These are phyloP conservation scores for Micromesistius poutassou DNA, from an alignment of 2,797 vertebrate genomes.

Conservation along the genomic window DNA sequence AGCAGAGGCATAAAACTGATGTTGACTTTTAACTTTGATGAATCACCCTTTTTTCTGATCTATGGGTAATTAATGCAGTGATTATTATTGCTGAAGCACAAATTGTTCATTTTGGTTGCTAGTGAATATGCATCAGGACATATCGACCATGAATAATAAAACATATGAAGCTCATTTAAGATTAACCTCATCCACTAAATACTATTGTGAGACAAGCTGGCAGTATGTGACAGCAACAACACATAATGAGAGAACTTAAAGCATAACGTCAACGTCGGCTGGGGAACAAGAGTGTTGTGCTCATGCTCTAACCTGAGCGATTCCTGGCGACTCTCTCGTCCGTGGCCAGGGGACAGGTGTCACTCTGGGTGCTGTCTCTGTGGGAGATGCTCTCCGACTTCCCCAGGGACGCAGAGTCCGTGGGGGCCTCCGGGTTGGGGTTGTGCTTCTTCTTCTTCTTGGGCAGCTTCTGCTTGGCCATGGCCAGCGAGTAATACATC, in stretches of 20 bases:
- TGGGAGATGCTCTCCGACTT: slow-evolving; percentile 89
- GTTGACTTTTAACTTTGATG: background rate
- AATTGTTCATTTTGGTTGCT: background rate
- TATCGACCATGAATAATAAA: background rate
- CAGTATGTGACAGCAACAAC: background rate
- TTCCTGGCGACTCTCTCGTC: slow-evolving; percentile 81
- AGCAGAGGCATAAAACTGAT: background rate
- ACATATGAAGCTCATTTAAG: background rate
- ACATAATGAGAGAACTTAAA: background rate
- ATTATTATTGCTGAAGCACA: background rate
- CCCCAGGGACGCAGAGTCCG: slow-evolving; percentile 81
- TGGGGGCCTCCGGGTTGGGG: slow-evolving; percentile 76
- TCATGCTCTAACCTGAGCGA: slow-evolving; percentile 82
- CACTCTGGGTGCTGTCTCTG: slow-evolving; percentile 89
- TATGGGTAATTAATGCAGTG: background rate
- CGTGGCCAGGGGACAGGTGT: slow-evolving; percentile 81
- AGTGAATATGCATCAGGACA: background rate
- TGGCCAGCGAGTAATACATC: slow-evolving; percentile 98
- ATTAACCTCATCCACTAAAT: background rate
- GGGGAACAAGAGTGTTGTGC: background rate
- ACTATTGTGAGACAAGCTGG: background rate
- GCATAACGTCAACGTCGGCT: background rate
- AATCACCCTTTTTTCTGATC: background rate
- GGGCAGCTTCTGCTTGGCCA: slow-evolving; percentile 98
- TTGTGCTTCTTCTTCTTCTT: slow-evolving; percentile 96